Evolutionary conservation across 2,113 vertebrate species (phyloP), one percentile per base, ranked within the genome.

Genomic region (Astatotilapia flaviijosephi): DNA sequence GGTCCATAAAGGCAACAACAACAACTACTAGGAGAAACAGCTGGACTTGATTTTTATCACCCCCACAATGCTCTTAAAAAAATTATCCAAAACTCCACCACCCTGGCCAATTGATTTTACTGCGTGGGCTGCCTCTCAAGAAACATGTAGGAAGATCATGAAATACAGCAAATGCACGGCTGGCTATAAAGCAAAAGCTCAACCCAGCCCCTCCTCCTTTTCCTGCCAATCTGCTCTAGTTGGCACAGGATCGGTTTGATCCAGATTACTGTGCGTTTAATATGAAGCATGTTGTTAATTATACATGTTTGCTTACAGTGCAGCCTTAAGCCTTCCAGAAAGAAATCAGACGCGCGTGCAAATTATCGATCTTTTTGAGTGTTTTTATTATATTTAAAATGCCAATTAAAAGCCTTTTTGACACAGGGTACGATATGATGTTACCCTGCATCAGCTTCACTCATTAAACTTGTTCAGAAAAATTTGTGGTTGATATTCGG

Each of bases 191-290:
- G 88, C 60, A 84, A 88, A 93, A 68, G 37, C 89, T 82, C 77
- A 77, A 80, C 58, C 23, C 60, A 14, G 28, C 42, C 45, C 35
- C n/a, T 17, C 62, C 13, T 77, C 53, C 14, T 40, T 82, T 86
- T 85, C 83, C 82, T 89, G 84, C 92, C 94, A 94, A 93, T 95
- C 93, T 94, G 93, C 88, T 94, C 83, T 55, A 84, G 56, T 92
- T 95, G 93, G 94, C 94, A 91, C 62, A 12, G 77, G 28, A 49
- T 47, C 3, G 49, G 79, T 89, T 93, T 94, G 94, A 94, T 94
- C 93, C 93, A 92, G 91, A 94, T 95, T 94, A 94, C 83, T 86
- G 80, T 62, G 75, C n/a, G 33, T 92, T 94, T 93, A 88, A 90
- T 91, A 90, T 33, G 77, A 89, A 62, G 77, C 93, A 65, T 88